These are phyloP conservation scores for Galaxias olidus DNA, from an alignment of 2,797 vertebrate genomes.

Conservation along the genomic window DNA sequence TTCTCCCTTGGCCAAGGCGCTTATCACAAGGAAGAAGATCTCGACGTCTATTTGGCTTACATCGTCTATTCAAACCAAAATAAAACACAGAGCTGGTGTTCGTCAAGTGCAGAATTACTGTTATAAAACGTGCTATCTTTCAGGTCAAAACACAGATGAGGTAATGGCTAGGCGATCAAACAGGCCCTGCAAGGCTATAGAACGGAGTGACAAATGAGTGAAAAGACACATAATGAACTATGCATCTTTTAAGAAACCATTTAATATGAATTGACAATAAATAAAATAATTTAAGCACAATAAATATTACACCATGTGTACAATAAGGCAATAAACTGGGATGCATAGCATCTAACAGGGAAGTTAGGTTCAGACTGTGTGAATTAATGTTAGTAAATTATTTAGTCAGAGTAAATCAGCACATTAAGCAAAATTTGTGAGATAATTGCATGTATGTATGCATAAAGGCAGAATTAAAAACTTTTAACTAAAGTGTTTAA, in stretches of 20 bases:
- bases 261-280: conserved; percentile 70
- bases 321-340: conserved; percentile 56
- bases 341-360: conserved; percentile 69
- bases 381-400: conserved; percentile 20
- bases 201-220: conserved; percentile 38
- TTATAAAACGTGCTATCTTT: too few relatives aligned
- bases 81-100: background rate
- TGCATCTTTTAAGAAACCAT: conserved; percentile 43
- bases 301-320: conserved; percentile 61
- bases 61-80: background rate
- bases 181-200: background rate
- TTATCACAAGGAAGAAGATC: too few relatives aligned
- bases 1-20: conserved; percentile 5
- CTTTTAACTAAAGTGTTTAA: background rate
- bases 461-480: background rate
- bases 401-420: background rate
- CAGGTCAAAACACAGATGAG: too few relatives aligned
- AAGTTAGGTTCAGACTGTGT: conserved; percentile 28
- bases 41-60: too few relatives aligned
- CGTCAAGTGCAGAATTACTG: too few relatives aligned
- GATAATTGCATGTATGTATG: background rate
- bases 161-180: too few relatives aligned
- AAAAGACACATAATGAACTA: conserved; percentile 54
- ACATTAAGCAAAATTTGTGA: background rate
- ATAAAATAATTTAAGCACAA: conserved; percentile 74